A percentile compares a stretch with the other conserved stretches of the same genome.
phyloP scores from a whole-genome alignment of 2,797 vertebrate species.

The Cichlasoma orientale region DNA sequence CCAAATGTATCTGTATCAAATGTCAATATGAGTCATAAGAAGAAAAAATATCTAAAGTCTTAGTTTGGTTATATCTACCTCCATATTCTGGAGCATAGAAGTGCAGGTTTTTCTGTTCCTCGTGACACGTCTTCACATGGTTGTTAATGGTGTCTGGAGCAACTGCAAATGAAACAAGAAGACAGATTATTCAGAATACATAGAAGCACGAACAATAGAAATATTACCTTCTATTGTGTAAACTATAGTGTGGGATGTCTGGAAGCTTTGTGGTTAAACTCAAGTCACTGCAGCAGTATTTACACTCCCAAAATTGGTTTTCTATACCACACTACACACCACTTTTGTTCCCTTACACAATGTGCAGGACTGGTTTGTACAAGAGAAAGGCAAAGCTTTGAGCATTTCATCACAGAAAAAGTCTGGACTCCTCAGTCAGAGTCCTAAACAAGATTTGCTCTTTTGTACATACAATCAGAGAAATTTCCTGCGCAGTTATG shows the following conservation, averaged over 20 bases:
- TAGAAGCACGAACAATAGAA: background rate
- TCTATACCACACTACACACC: background rate
- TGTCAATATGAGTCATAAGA: background rate
- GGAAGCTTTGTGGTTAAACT: background rate
- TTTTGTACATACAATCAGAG: background rate
- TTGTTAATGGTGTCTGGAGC: constrained; percentile 97
- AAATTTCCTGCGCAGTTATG: background rate
- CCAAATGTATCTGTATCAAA: background rate
- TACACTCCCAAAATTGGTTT: background rate
- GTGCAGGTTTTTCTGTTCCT: constrained; percentile 95
- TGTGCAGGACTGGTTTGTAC: background rate
- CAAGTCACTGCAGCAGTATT: background rate
- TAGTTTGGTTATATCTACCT: constrained; percentile 74
- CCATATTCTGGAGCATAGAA: constrained; percentile 97
- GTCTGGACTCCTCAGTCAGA: background rate
- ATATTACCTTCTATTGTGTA: background rate
- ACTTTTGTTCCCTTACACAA: background rate
- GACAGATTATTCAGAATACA: background rate
- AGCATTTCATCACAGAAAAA: background rate
- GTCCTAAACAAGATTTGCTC: background rate
- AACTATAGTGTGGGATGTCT: background rate
- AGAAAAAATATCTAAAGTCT: background rate
- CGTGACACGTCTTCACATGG: constrained; percentile 95
- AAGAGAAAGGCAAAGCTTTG: background rate
- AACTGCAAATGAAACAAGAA: constrained; percentile 75